Conservation (phyloP, 2,888 invertebrate species). For the Drosophila sordidapex region DNA sequence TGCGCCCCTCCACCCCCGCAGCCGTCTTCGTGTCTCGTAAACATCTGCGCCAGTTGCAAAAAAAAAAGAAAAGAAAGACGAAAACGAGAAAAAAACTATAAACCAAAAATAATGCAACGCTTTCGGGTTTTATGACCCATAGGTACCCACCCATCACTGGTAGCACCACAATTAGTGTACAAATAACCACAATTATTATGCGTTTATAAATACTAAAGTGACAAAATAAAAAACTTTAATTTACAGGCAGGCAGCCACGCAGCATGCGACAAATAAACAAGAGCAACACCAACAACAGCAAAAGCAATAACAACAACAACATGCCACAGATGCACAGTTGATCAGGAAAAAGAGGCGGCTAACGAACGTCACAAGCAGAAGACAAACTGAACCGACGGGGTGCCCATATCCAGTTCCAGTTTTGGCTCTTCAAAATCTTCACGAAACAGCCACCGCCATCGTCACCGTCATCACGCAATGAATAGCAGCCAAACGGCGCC, state of each 20-base stretch:
- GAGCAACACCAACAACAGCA: slow-evolving; percentile 29
- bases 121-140: slow-evolving; percentile 50
- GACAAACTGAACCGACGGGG: slow-evolving; percentile 23
- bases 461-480: slow-evolving; percentile 62
- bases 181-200: slow-evolving; percentile 21
- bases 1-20: slow-evolving; percentile 15
- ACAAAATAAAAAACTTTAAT: slow-evolving; percentile 31
- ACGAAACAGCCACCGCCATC: slow-evolving; percentile 32
- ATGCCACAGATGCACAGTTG: slow-evolving; percentile 62
- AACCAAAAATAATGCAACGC: slow-evolving; percentile 4
- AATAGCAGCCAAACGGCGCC: slow-evolving; percentile 82
- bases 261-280: slow-evolving; percentile 58
- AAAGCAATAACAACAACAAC: slow-evolving; percentile 30
- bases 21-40: slow-evolving; percentile 18
- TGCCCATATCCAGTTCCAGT: slow-evolving; percentile 23
- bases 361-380: slow-evolving; percentile 44
- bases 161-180: slow-evolving; percentile 26
- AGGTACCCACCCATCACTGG: slow-evolving; percentile 37
- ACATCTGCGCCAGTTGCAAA: slow-evolving; percentile 48
- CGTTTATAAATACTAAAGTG: slow-evolving; percentile 53
- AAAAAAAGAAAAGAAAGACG: slow-evolving; percentile 5
- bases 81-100: slow-evolving; percentile 1
- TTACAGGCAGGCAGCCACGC: slow-evolving; percentile 55
- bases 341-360: slow-evolving; percentile 53
- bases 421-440: slow-evolving; percentile 72